phyloP scores from a whole-genome alignment of 2,113 vertebrate species.

The Rhinogobius similis region DNA sequence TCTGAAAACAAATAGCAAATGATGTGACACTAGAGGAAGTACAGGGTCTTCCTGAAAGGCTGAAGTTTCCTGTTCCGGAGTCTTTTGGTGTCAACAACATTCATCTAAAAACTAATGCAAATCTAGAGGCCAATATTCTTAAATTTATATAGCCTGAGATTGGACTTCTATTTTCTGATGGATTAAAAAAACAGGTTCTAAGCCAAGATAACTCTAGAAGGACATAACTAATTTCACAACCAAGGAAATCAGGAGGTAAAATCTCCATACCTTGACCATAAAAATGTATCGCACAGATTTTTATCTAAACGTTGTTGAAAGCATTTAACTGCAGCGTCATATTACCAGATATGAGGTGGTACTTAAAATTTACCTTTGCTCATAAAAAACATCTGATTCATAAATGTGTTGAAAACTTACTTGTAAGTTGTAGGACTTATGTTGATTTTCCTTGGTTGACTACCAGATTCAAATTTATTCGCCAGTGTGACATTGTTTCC shows the following conservation, averaged over 20 bases:
- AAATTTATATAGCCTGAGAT: neutral
- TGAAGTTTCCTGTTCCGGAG: slow-evolving; percentile 39
- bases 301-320: neutral
- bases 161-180: neutral
- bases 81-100: slow-evolving; percentile 6
- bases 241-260: neutral
- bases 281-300: too few species aligned
- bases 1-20: slow-evolving; percentile 50
- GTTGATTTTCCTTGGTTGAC: slow-evolving; percentile 90
- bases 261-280: neutral
- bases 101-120: slow-evolving; percentile 8
- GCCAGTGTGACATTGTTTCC: slow-evolving; percentile 98
- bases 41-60: slow-evolving; percentile 38
- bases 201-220: neutral
- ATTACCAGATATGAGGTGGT: neutral
- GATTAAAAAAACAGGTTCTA: neutral
- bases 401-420: slow-evolving; percentile 62
- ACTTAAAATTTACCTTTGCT: neutral
- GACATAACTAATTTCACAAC: neutral
- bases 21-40: slow-evolving; percentile 60
- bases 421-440: slow-evolving; percentile 96
- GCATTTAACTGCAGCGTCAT: neutral
- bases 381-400: neutral
- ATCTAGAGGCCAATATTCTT: neutral
- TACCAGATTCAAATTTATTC: slow-evolving; percentile 98